A percentile compares a stretch with the other conserved stretches of the same genome.
Conservation (phyloP, 2,888 invertebrate species). For the Acrobeloides nanus region DNA sequence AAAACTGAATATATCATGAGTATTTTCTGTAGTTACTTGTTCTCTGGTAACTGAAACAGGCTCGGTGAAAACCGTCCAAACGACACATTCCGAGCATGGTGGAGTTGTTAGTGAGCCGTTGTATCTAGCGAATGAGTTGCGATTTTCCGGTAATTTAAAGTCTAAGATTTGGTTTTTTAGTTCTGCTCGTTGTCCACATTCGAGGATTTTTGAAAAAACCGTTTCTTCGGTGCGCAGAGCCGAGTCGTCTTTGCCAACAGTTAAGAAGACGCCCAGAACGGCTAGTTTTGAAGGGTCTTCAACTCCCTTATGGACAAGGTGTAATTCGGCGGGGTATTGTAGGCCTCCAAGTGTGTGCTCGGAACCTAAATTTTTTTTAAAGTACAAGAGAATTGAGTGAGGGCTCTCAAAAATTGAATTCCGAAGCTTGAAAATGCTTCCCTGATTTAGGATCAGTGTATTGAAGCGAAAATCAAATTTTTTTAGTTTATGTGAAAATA, state of each 20-base stretch:
- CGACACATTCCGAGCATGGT: conserved; percentile 47
- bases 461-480: too few species aligned
- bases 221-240: conserved; percentile 18
- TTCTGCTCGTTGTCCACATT: conserved; percentile 13
- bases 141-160: conserved; percentile 37
- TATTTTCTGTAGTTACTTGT: conserved; percentile 23
- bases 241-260: conserved; percentile 28
- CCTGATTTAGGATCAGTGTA: too few species aligned
- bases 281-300: conserved; percentile 43
- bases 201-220: conserved; percentile 12
- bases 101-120: conserved; percentile 48
- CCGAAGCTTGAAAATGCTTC: too few species aligned
- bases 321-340: conserved; percentile 42
- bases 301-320: conserved; percentile 49
- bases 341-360: conserved; percentile 46
- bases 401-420: too few species aligned
- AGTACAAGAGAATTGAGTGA: too few species aligned
- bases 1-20: not conserved
- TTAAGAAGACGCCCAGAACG: conserved; percentile 45
- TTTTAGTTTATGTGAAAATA: too few species aligned
- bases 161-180: conserved; percentile 27
- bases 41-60: conserved; percentile 40
- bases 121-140: conserved; percentile 38
- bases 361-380: conserved; percentile 26
- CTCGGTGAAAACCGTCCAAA: conserved; percentile 48